Conservation (phyloP, 1,140 invertebrate species). For the Scaptomyza montana region DNA sequence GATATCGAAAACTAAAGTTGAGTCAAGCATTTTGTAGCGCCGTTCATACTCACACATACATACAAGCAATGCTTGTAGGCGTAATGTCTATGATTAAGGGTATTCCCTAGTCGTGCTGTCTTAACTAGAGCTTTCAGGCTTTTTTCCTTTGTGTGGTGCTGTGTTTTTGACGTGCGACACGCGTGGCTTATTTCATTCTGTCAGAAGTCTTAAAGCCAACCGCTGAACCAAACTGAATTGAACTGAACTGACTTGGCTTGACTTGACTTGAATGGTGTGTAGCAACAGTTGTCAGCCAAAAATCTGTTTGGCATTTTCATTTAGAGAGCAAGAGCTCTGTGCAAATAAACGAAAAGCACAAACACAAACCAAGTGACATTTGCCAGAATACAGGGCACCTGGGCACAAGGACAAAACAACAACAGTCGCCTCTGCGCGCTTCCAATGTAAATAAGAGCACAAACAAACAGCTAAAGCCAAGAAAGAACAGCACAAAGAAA, state of each 20-base stretch:
- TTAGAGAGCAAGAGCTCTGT: slow-evolving; percentile 13
- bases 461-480: slow-evolving; percentile 18
- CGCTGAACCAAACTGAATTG: too few species aligned
- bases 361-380: slow-evolving; percentile 2
- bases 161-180: slow-evolving; percentile 18
- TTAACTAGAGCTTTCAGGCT: too few species aligned
- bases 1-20: too few species aligned
- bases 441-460: slow-evolving; percentile 15
- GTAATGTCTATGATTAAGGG: too few species aligned
- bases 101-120: too few species aligned
- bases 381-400: slow-evolving; percentile 13
- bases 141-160: not conserved
- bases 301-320: slow-evolving; percentile 31
- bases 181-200: slow-evolving; percentile 14
- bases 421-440: not conserved
- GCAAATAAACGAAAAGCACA: slow-evolving; percentile 4
- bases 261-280: not conserved
- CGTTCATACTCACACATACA: too few species aligned
- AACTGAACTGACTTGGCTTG: too few species aligned
- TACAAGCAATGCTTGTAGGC: too few species aligned
- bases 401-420: slow-evolving; percentile 26
- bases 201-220: slow-evolving; percentile 5
- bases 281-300: slow-evolving; percentile 38
- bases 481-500: slow-evolving; percentile 9
- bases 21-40: too few species aligned